These are phyloP conservation scores for Psilopogon haemacephalus DNA, from an alignment of 2,113 vertebrate genomes.

Conservation along the genomic window DNA sequence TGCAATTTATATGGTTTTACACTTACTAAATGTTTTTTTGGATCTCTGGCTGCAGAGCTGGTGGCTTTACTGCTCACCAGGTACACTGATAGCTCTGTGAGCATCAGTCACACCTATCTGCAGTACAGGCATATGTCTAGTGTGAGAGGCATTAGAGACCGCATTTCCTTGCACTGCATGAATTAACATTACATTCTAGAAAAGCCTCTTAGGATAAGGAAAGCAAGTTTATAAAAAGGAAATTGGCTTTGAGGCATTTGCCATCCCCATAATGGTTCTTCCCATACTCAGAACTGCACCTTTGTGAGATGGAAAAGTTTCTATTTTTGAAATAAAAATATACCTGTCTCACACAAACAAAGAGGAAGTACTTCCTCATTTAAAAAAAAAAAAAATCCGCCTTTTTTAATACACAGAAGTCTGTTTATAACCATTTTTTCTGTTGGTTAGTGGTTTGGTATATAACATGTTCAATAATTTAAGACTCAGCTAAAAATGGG, in stretches of 20 bases:
- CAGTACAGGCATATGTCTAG: neutral
- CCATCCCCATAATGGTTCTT: neutral
- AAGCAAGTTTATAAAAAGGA: neutral
- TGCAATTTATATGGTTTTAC: neutral
- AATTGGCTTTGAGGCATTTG: neutral
- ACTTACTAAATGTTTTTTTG: neutral
- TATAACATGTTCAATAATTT: conserved; percentile 63
- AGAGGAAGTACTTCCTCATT: neutral
- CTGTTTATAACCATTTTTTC: conserved; percentile 48
- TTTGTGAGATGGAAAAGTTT: neutral
- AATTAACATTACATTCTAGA: conserved; percentile 4
- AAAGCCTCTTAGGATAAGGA: neutral
- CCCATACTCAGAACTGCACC: neutral
- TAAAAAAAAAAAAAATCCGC: too few relatives aligned
- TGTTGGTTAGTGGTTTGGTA: conserved; percentile 34
- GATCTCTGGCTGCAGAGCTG: neutral
- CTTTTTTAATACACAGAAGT: neutral
- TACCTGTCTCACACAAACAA: neutral
- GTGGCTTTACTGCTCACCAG: neutral
- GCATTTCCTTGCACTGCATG: neutral
- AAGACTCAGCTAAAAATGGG: conserved; percentile 60
- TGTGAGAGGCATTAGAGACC: neutral
- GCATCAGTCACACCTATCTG: neutral
- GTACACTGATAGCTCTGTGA: neutral
- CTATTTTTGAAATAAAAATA: neutral